These are phyloP conservation scores for Drosophila ironensis DNA, from an alignment of 1,140 invertebrate species.

Conservation along the genomic window DNA sequence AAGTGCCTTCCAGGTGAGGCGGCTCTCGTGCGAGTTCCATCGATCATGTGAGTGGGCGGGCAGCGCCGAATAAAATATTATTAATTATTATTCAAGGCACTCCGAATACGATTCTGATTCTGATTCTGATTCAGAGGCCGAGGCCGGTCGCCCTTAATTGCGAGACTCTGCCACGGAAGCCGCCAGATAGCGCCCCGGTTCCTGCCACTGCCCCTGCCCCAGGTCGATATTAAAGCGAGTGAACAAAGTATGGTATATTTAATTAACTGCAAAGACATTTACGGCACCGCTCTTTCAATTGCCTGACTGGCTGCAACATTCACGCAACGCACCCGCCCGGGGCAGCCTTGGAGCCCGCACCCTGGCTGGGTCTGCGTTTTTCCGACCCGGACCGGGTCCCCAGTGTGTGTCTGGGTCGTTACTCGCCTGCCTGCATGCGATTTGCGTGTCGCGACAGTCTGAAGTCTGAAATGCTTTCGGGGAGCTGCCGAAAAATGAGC, in stretches of 20 bases:
- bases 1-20: too few relatives aligned
- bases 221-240: constrained; percentile 35
- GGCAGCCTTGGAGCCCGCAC: too few relatives aligned
- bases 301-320: constrained; percentile 48
- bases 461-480: constrained; percentile 22
- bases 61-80: constrained; percentile 29
- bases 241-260: constrained; percentile 60
- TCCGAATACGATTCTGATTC: too few relatives aligned
- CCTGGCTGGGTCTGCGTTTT: too few relatives aligned
- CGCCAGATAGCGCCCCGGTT: constrained; percentile 12
- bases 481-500: constrained; percentile 38
- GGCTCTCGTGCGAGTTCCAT: too few relatives aligned
- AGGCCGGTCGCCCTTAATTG: constrained; percentile 64
- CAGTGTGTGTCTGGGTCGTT: constrained; percentile 46
- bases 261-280: constrained; percentile 77
- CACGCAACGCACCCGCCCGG: constrained; percentile 47
- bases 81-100: constrained; percentile 69
- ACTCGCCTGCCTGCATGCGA: constrained; percentile 70
- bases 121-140: too few relatives aligned
- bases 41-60: constrained; percentile 4
- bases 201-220: too few relatives aligned
- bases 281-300: constrained; percentile 65
- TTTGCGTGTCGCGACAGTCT: constrained; percentile 67
- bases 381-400: too few relatives aligned
- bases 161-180: constrained; percentile 37